phyloP scores from a whole-genome alignment of 2,113 vertebrate species.

The Chaetodon trifascialis region DNA sequence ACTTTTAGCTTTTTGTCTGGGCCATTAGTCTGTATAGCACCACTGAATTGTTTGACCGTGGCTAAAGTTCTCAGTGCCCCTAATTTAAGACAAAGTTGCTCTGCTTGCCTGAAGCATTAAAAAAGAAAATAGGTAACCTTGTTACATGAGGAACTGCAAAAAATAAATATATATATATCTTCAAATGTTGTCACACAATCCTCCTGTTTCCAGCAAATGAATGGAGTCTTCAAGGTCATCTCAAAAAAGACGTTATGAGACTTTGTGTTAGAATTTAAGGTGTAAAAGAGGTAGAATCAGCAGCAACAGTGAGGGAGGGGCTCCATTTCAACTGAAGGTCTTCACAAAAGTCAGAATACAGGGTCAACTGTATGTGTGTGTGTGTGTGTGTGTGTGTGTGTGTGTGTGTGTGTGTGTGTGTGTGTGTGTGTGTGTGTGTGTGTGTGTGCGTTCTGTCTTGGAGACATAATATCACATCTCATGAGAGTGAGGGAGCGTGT shows the following conservation, averaged over 20 bases:
- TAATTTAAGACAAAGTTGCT: neutral
- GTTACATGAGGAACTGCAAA: neutral
- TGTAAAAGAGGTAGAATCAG: neutral
- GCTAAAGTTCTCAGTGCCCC: neutral
- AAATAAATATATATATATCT: neutral
- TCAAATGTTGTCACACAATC: neutral
- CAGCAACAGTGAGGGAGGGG: neutral
- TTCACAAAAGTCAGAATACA: slow-evolving; percentile 6
- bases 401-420: neutral
- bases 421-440: neutral
- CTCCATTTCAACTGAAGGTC: slow-evolving; percentile 7
- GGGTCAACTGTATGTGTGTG: slow-evolving; percentile 24
- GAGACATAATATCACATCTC: slow-evolving; percentile 29
- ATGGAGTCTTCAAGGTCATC: neutral
- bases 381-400: neutral
- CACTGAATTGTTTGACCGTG: neutral
- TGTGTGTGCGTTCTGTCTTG: neutral
- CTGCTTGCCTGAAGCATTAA: neutral
- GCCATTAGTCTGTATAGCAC: neutral
- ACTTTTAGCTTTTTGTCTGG: neutral
- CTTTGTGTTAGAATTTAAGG: neutral
- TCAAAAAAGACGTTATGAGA: slow-evolving; percentile 9
- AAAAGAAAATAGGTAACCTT: no score
- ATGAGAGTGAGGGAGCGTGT: slow-evolving; percentile 25
- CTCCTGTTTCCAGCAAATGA: neutral